These are phyloP conservation scores for Actenoides hombroni DNA, from an alignment of 2,113 vertebrate species.

Conservation along the genomic window DNA sequence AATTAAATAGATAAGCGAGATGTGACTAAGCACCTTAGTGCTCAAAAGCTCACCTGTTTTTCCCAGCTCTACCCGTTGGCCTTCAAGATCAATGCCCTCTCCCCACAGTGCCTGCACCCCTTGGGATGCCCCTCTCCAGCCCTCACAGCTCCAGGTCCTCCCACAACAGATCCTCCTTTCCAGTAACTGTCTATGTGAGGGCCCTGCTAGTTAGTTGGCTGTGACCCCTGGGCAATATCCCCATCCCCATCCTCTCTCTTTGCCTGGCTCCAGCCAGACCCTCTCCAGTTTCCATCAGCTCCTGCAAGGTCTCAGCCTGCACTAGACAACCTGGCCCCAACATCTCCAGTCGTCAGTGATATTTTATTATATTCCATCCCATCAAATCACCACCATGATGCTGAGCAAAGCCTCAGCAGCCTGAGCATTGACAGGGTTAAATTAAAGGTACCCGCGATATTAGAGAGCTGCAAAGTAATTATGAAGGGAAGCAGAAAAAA, in stretches of 20 bases:
- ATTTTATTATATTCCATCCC: neutral
- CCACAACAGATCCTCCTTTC: neutral
- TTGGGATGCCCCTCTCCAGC: neutral
- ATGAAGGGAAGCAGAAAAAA: slow-evolving; percentile 42
- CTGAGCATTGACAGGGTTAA: slow-evolving; percentile 34
- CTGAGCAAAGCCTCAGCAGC: neutral
- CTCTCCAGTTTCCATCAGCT: neutral
- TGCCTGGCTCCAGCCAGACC: neutral
- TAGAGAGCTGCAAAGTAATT: slow-evolving; percentile 41
- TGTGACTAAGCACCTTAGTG: neutral
- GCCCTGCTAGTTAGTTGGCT: neutral
- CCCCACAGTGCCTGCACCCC: accelerated
- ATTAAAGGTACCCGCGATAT: slow-evolving; percentile 36
- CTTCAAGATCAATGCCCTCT: neutral
- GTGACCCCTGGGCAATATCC: neutral
- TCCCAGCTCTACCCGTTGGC: neutral
- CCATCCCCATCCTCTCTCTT: neutral
- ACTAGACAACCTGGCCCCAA: neutral
- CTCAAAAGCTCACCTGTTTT: neutral
- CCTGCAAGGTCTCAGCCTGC: neutral
- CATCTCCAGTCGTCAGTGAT: neutral
- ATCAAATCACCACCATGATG: neutral
- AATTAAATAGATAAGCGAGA: neutral
- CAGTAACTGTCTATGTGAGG: neutral
- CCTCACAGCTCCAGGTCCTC: neutral